Conservation (phyloP, 2,113 vertebrate genomes). For the Raja brachyura region DNA sequence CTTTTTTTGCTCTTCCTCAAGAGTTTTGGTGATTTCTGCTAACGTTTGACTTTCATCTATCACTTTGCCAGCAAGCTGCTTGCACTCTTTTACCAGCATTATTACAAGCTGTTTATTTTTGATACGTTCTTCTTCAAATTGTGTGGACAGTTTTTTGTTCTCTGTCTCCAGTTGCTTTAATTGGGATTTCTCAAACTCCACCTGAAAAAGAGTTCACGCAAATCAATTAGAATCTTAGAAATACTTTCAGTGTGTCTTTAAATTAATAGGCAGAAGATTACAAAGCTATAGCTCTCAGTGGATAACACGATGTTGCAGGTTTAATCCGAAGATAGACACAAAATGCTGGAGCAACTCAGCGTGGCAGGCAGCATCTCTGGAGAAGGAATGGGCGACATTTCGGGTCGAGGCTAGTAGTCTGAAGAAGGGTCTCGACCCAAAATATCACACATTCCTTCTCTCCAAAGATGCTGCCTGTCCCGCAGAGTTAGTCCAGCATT, state of each 20-base stretch:
- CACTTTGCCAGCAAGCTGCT: conserved; percentile 81
- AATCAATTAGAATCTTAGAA: neutral
- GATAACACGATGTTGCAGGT: no score
- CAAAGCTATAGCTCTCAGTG: no score
- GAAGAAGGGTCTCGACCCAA: no score
- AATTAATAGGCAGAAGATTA: no score
- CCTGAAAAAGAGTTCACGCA: conserved; percentile 56
- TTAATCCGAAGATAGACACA: no score
- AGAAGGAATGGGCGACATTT: no score
- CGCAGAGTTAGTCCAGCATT: no score
- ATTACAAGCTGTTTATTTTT: conserved; percentile 94
- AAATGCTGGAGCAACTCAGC: no score
- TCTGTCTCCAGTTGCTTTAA: conserved; percentile 85
- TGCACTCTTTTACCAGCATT: conserved; percentile 92
- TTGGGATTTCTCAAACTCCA: conserved; percentile 91
- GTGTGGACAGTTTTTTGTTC: conserved; percentile 76
- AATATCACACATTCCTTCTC: no score
- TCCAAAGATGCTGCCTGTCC: no score
- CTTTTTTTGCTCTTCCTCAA: conserved; percentile 77
- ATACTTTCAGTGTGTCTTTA: neutral
- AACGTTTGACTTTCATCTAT: conserved; percentile 84
- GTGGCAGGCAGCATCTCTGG: no score
- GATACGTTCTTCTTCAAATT: conserved; percentile 86
- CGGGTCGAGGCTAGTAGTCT: no score
- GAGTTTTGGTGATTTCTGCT: conserved; percentile 71